Base-by-base conservation (phyloP, 2,888 invertebrate species). In the Nasonovia ribisnigri region DNA sequence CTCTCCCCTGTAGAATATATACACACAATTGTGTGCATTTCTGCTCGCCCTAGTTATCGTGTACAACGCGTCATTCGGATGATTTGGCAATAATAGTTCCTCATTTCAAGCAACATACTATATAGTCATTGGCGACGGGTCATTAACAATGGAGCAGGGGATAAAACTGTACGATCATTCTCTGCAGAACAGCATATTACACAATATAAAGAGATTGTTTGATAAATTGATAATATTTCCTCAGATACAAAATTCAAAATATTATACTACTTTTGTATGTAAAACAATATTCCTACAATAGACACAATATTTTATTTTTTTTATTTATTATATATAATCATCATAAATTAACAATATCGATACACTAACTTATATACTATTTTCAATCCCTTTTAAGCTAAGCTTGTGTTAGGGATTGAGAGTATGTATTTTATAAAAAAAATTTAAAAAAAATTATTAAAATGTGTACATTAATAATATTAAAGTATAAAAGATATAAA, bases 11-110 rank as follows among this genome's bases (percentile, higher is more conserved):
- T 24, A 43, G 54, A 77, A 92, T 88, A 92, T 77, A 43, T 88
- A 77, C n/a, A 77, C 77, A 88, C 54, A 13, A 77, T 92, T 77
- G 77, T 88, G 77, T 88, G n/a, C 88, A 54, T 92, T 77, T 92
- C 43, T 42, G 54, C 77, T 43, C 88, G 43, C 92, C 92, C 88
- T 77, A 92, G 88, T 92, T 88, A 88, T 77, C 88, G 43, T 84
- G 77, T 84, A 43, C 54, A 88, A 92, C 92, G 88, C 88, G 88
- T 89, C 92, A 26, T 89, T 24, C 46, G 36, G 89, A 93, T 93
- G 92, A 93, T 93, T 89, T 93, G 54, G 89, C 89, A 89, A 77
- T 77, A 77, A 77, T 36, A 88, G 57, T 93, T 93, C 89, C 84
- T 89, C 89, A 29, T 93, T 90, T 84, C 26, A 26, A 84, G 46